A percentile compares a stretch with the other conserved stretches of the same genome.
phyloP scores from a whole-genome alignment of 1,140 invertebrate genomes.

The Acyrthosiphon pisum region DNA sequence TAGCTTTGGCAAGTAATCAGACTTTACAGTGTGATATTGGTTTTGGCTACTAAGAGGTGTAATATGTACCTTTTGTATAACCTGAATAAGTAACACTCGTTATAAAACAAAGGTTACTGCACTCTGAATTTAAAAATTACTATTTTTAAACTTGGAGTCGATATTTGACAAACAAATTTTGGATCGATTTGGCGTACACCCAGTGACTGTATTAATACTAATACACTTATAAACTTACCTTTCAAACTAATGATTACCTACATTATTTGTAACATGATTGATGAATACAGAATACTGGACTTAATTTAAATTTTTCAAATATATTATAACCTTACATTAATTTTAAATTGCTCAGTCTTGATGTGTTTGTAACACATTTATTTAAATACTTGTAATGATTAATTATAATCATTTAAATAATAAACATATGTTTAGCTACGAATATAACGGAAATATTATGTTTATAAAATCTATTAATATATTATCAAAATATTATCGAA shows the following conservation, averaged over 20 bases:
- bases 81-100: neutral
- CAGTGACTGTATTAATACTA: neutral
- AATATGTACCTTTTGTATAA: neutral
- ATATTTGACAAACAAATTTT: neutral
- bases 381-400: neutral
- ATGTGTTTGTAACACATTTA: neutral
- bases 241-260: neutral
- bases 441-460: neutral
- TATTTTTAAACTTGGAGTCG: constrained; percentile 9
- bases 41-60: constrained; percentile 6
- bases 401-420: neutral
- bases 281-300: neutral
- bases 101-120: neutral
- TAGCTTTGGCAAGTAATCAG: constrained; percentile 2
- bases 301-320: neutral
- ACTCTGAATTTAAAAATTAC: neutral
- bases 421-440: neutral
- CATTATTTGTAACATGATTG: neutral
- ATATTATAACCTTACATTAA: neutral
- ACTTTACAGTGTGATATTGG: neutral
- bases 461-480: neutral
- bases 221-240: neutral
- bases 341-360: neutral
- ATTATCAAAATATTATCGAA: neutral
- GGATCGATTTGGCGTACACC: neutral